Percentiles rank a stretch among this genome's conserved stretches.
Evolutionary conservation across 2,113 vertebrate genomes (phyloP).

Genomic region (Zonotrichia leucophrys): DNA sequence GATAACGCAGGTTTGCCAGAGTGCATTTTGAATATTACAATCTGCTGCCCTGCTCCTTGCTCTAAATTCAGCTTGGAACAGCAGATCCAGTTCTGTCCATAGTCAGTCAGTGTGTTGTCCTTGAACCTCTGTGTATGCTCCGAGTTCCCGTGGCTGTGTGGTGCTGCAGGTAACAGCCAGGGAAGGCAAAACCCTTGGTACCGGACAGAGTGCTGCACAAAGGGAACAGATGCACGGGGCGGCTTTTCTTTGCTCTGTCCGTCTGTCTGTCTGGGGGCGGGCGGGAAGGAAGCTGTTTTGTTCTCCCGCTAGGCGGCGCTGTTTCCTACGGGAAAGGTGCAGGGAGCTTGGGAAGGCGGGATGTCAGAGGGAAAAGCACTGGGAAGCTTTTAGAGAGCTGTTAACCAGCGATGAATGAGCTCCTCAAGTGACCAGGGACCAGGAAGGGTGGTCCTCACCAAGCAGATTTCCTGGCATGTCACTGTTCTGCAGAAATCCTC

Average conservation of each 20-base stretch:
- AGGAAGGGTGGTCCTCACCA: background rate
- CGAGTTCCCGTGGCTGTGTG: background rate
- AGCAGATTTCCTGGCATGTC: background rate
- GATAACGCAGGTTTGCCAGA: background rate
- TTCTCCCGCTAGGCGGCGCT: background rate
- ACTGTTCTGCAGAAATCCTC: background rate
- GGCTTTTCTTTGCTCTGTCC: background rate
- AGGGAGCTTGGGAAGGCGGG: background rate
- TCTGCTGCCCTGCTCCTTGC: background rate
- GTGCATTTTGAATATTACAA: background rate
- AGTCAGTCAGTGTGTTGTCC: background rate
- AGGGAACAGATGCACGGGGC: background rate
- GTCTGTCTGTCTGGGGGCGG: too few relatives aligned
- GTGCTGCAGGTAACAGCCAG: background rate
- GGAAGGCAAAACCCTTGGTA: background rate
- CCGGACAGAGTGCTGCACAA: fast-evolving
- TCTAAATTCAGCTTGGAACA: background rate
- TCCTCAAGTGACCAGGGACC: background rate
- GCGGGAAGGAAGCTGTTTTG: fast-evolving
- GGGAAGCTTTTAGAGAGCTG: background rate
- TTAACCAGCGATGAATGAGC: background rate
- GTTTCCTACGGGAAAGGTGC: background rate
- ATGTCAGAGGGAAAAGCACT: background rate
- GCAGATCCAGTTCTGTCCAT: background rate
- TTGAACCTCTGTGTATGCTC: fast-evolving